These are phyloP conservation scores for Tadarida brasiliensis DNA, from an alignment of 2,797 vertebrate genomes.

Conservation along the genomic window DNA sequence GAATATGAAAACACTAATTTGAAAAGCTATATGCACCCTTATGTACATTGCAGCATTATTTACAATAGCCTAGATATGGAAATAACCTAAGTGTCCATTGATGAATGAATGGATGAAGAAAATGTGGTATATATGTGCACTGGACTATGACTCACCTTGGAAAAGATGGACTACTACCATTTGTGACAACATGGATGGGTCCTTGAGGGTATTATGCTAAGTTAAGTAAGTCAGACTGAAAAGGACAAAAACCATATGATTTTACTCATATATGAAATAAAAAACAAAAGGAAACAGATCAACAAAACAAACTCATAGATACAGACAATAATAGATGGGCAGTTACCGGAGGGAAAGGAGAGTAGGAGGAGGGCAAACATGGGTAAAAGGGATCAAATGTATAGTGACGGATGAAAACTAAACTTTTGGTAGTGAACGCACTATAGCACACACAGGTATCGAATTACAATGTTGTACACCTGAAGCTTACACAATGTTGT, in stretches of 20 bases:
- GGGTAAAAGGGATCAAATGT: background rate
- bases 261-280: background rate
- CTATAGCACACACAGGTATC: background rate
- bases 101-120: background rate
- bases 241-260: background rate
- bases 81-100: background rate
- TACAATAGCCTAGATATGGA: background rate
- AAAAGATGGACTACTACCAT: background rate
- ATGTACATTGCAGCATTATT: background rate
- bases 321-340: background rate
- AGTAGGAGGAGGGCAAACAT: background rate
- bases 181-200: background rate
- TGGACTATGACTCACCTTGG: background rate
- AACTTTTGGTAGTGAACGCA: background rate
- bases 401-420: background rate
- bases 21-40: background rate
- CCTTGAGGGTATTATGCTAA: background rate
- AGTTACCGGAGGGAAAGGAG: background rate
- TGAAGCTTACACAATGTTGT: background rate
- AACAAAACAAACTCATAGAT: background rate
- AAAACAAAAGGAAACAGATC: background rate
- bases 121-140: too few relatives aligned
- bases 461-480: background rate
- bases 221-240: background rate
- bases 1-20: background rate